Percentiles rank a stretch among this genome's conserved stretches.
Evolutionary conservation across 2,888 invertebrate genomes (phyloP).

Genomic region (Tachina lurida): DNA sequence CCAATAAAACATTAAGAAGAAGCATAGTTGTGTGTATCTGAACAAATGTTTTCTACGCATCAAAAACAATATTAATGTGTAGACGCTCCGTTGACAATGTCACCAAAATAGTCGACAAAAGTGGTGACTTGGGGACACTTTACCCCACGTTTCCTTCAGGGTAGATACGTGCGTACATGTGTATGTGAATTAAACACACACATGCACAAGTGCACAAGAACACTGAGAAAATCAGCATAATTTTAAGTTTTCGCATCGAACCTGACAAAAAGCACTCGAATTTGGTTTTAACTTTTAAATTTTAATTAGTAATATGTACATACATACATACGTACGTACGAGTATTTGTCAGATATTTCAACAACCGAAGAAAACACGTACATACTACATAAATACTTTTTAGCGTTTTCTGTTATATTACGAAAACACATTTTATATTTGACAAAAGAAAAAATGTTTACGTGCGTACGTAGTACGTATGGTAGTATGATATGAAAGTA

Average conservation of each 20-base stretch:
- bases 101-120: too few relatives aligned
- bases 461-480: background rate
- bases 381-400: background rate
- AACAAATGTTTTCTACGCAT: too few relatives aligned
- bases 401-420: background rate
- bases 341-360: background rate
- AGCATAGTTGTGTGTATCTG: too few relatives aligned
- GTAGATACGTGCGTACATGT: conserved; percentile 6
- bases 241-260: background rate
- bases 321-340: background rate
- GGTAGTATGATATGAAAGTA: too few relatives aligned
- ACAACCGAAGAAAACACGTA: background rate
- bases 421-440: conserved; percentile 9
- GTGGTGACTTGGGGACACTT: too few relatives aligned
- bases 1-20: too few relatives aligned
- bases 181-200: background rate
- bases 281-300: conserved; percentile 8
- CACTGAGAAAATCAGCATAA: conserved; percentile 1
- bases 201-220: background rate
- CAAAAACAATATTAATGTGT: too few relatives aligned
- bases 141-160: too few relatives aligned
- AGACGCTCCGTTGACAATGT: too few relatives aligned
- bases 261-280: background rate
- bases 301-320: background rate
- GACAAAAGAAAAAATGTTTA: background rate